Base-by-base conservation (phyloP, 2,797 vertebrate genomes). In the Gephyroberyx darwinii region DNA sequence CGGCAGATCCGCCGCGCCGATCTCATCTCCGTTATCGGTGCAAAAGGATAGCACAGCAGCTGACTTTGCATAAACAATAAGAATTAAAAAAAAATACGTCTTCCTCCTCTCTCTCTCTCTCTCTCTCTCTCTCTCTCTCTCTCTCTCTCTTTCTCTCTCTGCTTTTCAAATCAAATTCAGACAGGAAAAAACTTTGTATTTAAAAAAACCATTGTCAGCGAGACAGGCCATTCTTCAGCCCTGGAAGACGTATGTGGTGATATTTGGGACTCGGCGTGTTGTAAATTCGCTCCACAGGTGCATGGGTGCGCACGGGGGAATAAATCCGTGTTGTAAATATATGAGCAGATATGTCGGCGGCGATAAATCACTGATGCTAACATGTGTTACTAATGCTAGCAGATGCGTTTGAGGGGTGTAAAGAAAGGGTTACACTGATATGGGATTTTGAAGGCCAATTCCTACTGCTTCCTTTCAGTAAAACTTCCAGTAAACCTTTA, bases 11-110 rank as follows among this genome's bases (percentile, higher is more conserved):
- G 47, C 85, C 77, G 67, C 20, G 3, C 69, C 62, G 37, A 83
- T 88, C 84, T 80, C 64, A 75, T 86, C 86, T 86, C 78, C 65
- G 74, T 89, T 88, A 84, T 89, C 78, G 16, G 69, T 71, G 77
- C 69, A 16, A 80, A 79, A 84, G 65, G 71, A 83, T 69, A 77
- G 74, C 66, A 48, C 72, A 74, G 65, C 70, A 69, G 85, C 88
- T 86, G 88, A 91, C 84, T 87, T 87, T 83, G 89, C 88, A 90
- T 86, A 88, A 90, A 90, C 81, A 89, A 82, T 82, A 67, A 84
- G 30, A 8, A 4, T 0, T 57, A 55, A 17, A 8, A 6, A 33
- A 35, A 35, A 35, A 35, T 8, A 5, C 8, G 43, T 64, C 77
- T 64, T 67, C 53, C 7, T 50, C 10, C 33, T 37, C 8, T 58